Conservation (phyloP, 2,797 vertebrate genomes). For the Parambassis ranga region DNA sequence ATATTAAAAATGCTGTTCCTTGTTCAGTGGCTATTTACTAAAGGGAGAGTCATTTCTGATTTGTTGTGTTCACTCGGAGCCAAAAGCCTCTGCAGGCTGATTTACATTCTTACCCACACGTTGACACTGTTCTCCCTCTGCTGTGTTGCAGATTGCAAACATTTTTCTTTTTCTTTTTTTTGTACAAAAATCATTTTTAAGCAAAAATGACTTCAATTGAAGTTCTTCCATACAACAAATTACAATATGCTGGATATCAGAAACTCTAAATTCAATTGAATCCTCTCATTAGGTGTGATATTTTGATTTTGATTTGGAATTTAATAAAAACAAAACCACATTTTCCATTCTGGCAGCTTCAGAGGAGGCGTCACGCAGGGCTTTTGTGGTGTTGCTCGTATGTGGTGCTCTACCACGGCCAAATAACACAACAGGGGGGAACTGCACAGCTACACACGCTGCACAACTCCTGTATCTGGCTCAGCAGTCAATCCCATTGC, state of each 20-base stretch:
- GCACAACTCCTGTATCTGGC: conserved; percentile 18
- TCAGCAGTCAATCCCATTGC: not conserved
- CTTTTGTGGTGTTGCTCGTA: conserved; percentile 16
- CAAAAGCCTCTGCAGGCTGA: not conserved
- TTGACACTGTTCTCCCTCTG: not conserved
- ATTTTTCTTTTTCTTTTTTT: not conserved
- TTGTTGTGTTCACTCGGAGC: not conserved
- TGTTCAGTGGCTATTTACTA: not conserved
- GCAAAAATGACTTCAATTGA: no score
- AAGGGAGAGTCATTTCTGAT: not conserved
- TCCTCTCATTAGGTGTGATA: no score
- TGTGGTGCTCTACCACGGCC: conserved; percentile 27
- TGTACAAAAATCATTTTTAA: no score
- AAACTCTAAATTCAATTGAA: no score
- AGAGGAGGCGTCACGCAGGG: conserved; percentile 8
- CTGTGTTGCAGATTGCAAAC: not conserved
- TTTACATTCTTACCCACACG: not conserved
- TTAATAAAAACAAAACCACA: no score
- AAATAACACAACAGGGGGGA: conserved; percentile 32
- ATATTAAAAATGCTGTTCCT: not conserved
- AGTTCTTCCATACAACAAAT: no score
- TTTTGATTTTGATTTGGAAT: no score
- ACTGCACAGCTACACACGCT: conserved; percentile 5
- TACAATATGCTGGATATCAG: no score
- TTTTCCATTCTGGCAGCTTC: no score